These are phyloP conservation scores for Yponomeuta cagnagella DNA, from an alignment of 2,888 invertebrate genomes.

Conservation along the genomic window DNA sequence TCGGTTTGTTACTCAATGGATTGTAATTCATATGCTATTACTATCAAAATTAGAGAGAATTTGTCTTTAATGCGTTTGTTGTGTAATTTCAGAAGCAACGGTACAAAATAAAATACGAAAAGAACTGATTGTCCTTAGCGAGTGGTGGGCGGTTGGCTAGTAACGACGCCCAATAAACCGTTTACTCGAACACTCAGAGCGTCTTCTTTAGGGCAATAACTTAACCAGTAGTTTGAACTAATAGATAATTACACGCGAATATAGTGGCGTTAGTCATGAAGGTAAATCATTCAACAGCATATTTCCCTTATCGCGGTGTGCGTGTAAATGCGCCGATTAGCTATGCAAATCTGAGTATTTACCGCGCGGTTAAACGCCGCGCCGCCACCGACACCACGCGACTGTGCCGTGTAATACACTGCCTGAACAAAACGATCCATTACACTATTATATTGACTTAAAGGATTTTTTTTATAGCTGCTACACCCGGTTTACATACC, in stretches of 20 bases:
- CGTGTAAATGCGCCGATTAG: constrained; percentile 51
- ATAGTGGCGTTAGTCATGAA: constrained; percentile 28
- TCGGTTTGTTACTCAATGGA: constrained; percentile 66
- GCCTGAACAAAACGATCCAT: constrained; percentile 11
- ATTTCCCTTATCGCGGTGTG: constrained; percentile 43
- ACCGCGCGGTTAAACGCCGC: constrained; percentile 44
- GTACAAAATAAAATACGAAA: not conserved
- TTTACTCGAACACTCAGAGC: constrained; percentile 2
- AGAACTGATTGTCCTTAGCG: no score
- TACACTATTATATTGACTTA: not conserved
- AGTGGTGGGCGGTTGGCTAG: not conserved
- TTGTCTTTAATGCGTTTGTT: constrained; percentile 35
- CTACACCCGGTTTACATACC: no score
- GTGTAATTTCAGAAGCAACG: constrained; percentile 11
- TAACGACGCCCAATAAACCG: not conserved
- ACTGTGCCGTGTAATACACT: not conserved
- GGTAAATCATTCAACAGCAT: constrained; percentile 52
- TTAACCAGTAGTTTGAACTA: constrained; percentile 38
- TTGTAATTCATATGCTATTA: constrained; percentile 68
- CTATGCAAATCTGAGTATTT: constrained; percentile 54
- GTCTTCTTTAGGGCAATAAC: constrained; percentile 28
- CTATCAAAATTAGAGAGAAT: constrained; percentile 46
- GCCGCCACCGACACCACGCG: constrained; percentile 16
- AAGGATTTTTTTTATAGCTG: no score
- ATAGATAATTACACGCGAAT: constrained; percentile 31